Evolutionary conservation across 2,797 vertebrate genomes (phyloP), one percentile per base, ranked within the genome.

Genomic region (Halcyon badia): DNA sequence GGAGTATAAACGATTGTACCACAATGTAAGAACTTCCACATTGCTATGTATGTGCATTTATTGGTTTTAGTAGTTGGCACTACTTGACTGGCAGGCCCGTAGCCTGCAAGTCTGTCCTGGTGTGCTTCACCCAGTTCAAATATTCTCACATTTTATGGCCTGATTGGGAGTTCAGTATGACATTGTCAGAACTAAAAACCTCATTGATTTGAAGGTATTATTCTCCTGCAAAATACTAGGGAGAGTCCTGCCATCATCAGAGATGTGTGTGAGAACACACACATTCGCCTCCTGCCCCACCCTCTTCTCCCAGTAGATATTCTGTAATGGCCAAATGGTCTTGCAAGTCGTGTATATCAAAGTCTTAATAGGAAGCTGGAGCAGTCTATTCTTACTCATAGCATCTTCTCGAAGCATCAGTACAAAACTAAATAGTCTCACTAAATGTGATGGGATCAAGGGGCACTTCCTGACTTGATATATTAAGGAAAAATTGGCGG

Each of bases 51-150:
- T 1, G 1, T 60, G 41, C 20, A 7, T 90, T 76, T 79, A 13
- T 26, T 79, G 54, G 16, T 42, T 76, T 77, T 56, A 49, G 14
- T 69, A 33, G 21, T 75, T 87, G 30, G 41, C 60, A 49, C n/a
- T 20, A 41, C 17, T 4, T 46, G 52, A 46, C 28, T 57, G 9
- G 6, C 25, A 70, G 51, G 16, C 30, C 10, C 0, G 1, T 37
- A 4, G 71, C n/a, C 35, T 82, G 10, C 11, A 7, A 12, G 8
- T 54, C 35, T 73, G 11, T 70, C 52, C 75, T 39, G 13, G 22
- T 64, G 44, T 62, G 14, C 15, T 41, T 72, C 37, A 31, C 72
- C 25, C 18, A 24, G 41, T 69, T 92, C 11, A 81, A 49, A 44
- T 76, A 39, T 7, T 78, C 57, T 61, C 41, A 4, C 1, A 2